A percentile compares a stretch with the other conserved stretches of the same genome.
Conservation (phyloP, 2,797 vertebrate species). For the Periparus ater region DNA sequence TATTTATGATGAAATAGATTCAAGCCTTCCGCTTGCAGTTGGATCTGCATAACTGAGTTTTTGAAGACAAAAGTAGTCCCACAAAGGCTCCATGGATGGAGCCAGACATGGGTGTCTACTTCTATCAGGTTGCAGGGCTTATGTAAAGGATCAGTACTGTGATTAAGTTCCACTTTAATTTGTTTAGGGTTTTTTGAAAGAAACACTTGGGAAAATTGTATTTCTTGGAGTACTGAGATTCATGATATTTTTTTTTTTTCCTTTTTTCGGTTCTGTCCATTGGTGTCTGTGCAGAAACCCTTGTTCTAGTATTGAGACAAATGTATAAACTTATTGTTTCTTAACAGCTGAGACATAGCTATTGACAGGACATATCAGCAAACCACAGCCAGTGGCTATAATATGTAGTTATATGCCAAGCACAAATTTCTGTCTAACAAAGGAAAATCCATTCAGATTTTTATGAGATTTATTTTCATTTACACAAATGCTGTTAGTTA, state of each 20-base stretch:
- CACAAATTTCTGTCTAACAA: background rate
- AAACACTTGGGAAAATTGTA: background rate
- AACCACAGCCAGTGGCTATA: background rate
- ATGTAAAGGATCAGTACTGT: background rate
- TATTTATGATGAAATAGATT: background rate
- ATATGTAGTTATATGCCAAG: background rate
- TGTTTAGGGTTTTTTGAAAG: background rate
- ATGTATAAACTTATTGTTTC: background rate
- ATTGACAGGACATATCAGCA: conserved; percentile 22
- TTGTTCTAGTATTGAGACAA: background rate
- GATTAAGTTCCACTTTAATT: background rate
- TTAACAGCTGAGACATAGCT: background rate
- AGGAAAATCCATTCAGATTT: conserved; percentile 35
- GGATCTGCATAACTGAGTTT: background rate
- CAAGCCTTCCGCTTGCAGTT: background rate
- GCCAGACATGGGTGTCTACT: background rate
- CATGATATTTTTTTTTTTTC: background rate
- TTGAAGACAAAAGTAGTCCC: background rate
- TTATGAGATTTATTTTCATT: conserved; percentile 39
- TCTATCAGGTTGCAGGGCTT: background rate
- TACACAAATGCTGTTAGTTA: conserved; percentile 27
- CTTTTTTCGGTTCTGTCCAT: background rate
- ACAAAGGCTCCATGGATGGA: background rate
- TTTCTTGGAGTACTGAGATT: background rate
- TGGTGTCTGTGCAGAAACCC: background rate